Percentiles rank a stretch among this genome's conserved stretches.
These are phyloP conservation scores for Amphiprion percula DNA, from an alignment of 2,113 vertebrate species.

Conservation along the genomic window DNA sequence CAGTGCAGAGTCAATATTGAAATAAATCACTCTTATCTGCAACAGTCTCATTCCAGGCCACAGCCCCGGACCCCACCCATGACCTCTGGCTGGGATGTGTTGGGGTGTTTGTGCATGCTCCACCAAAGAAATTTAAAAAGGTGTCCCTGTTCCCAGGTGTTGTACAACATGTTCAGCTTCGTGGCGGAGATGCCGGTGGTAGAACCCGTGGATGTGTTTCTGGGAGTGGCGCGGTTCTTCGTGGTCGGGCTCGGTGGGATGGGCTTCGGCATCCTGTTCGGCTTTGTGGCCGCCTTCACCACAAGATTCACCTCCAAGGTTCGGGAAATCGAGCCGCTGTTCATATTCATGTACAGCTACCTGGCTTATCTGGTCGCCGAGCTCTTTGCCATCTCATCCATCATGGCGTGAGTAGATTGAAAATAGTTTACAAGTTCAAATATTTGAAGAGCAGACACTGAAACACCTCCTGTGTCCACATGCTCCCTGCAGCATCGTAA, in stretches of 20 bases:
- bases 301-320: conserved; percentile 96
- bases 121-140: not conserved
- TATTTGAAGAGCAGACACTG: not conserved
- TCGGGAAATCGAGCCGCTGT: conserved; percentile 95
- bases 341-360: conserved; percentile 98
- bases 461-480: not conserved
- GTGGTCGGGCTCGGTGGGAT: conserved; percentile 94
- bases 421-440: not conserved
- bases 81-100: conserved; percentile 10
- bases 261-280: conserved; percentile 92
- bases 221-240: conserved; percentile 93
- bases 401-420: conserved; percentile 95
- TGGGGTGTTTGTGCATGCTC: not conserved
- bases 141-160: conserved; percentile 82
- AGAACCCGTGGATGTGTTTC: conserved; percentile 91
- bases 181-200: conserved; percentile 93
- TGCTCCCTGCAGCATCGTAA: conserved; percentile 88
- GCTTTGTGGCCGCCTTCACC: conserved; percentile 95
- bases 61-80: conserved; percentile 24
- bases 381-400: conserved; percentile 95
- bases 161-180: conserved; percentile 97
- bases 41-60: conserved; percentile 22
- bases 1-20: conserved; percentile 62
- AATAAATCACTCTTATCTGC: conserved; percentile 51
- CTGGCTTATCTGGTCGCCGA: conserved; percentile 96